Evolutionary conservation across 1,140 invertebrate genomes (phyloP).

Genomic region (Tetramorium alpestre): DNA sequence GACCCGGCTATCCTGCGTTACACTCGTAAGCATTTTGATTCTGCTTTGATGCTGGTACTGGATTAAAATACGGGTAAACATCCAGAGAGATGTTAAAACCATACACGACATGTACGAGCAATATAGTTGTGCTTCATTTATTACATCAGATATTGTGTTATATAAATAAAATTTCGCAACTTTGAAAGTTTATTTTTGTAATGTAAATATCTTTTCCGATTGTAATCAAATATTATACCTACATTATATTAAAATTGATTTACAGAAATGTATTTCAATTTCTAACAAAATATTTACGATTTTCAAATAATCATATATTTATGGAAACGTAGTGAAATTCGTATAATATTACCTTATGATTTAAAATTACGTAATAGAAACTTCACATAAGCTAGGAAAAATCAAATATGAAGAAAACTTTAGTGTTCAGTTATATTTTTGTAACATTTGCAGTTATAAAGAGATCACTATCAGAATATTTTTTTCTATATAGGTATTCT

Average conservation of each 20-base stretch:
- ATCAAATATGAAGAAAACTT: background rate
- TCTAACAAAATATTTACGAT: background rate
- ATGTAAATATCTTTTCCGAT: background rate
- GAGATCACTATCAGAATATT: background rate
- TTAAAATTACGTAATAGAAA: background rate
- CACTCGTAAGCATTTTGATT: slow-evolving; percentile 37
- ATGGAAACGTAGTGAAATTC: background rate
- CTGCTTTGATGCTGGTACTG: slow-evolving; percentile 12
- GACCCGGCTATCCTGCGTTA: background rate
- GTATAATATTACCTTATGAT: background rate
- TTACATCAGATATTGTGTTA: background rate
- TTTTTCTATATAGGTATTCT: background rate
- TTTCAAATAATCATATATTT: background rate
- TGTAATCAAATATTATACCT: background rate
- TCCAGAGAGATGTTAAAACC: background rate
- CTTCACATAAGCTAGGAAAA: background rate
- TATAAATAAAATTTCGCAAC: background rate
- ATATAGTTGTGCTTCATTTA: background rate
- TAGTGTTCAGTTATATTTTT: background rate
- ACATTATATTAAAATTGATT: background rate
- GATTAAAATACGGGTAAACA: background rate
- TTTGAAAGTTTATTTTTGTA: background rate
- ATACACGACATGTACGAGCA: background rate
- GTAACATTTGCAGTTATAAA: background rate
- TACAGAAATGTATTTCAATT: background rate